Conservation (phyloP, 2,113 vertebrate species). For the Anoura caudifer region DNA sequence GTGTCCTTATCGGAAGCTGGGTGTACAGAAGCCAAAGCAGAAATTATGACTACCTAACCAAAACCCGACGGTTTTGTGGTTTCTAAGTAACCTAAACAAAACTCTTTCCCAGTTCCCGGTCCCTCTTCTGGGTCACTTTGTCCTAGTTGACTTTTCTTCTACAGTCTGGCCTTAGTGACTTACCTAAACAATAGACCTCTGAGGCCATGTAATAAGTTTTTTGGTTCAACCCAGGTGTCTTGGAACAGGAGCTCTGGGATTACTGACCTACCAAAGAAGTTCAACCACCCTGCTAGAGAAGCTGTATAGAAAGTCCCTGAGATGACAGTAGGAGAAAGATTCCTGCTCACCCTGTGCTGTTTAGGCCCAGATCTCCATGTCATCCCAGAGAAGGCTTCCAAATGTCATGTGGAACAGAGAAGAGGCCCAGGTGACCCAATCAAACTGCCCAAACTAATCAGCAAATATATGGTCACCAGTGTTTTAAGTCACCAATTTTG, state of each 20-base stretch:
- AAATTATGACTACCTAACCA: too few species aligned
- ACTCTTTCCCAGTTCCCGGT: too few species aligned
- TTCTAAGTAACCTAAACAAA: too few species aligned
- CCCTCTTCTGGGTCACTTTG: too few species aligned
- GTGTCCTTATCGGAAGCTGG: too few species aligned
- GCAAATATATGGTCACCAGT: background rate
- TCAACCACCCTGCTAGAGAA: background rate
- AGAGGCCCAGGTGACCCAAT: background rate
- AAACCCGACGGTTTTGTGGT: too few species aligned
- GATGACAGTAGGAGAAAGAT: background rate
- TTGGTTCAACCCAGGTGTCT: background rate
- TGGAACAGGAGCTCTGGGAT: background rate
- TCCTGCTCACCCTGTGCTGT: background rate
- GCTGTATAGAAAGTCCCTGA: background rate
- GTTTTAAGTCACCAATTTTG: background rate
- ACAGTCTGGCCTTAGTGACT: background rate
- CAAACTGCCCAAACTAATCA: background rate
- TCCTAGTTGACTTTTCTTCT: too few species aligned
- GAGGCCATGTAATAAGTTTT: background rate
- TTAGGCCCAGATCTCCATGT: background rate
- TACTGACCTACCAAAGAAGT: background rate
- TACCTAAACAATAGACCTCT: background rate
- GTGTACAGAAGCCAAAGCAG: too few species aligned
- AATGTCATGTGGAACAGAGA: background rate
- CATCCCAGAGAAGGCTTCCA: background rate